phyloP scores from a whole-genome alignment of 2,113 vertebrate genomes.

The Sprattus sprattus region DNA sequence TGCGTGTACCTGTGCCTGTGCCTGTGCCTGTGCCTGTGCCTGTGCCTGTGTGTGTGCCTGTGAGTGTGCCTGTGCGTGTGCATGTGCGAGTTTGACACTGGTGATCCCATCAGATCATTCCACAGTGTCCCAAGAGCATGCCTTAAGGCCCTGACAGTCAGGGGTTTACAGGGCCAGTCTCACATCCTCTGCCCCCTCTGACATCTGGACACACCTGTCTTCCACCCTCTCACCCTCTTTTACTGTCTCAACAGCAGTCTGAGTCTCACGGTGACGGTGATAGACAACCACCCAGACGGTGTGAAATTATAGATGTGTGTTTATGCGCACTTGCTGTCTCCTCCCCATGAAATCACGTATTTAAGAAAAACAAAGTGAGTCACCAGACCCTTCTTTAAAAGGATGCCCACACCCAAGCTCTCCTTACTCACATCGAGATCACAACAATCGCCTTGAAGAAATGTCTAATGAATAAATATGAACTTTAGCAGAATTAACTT shows the following conservation, averaged over 20 bases:
- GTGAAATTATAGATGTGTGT: neutral
- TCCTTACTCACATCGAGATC: too few relatives aligned
- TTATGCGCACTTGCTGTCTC: neutral
- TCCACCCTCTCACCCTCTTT: neutral
- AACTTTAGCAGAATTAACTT: neutral
- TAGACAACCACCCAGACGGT: neutral
- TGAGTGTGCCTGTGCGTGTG: neutral
- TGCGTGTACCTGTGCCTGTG: constrained; percentile 15
- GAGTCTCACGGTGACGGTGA: neutral
- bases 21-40: neutral
- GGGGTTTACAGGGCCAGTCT: neutral
- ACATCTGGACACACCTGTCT: neutral
- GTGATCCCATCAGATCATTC: neutral
- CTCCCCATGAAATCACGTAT: neutral
- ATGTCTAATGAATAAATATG: neutral
- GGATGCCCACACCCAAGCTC: neutral
- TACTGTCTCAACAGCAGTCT: neutral
- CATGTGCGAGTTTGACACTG: neutral
- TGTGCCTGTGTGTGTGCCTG: neutral
- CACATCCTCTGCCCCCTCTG: neutral
- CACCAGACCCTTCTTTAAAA: neutral
- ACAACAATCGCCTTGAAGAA: neutral
- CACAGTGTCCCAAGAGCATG: neutral
- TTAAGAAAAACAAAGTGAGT: neutral
- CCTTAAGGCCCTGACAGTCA: neutral